Evolutionary conservation across 92 coral and sea anemone species (phyloP), one percentile per base, ranked within the genome.

Genomic region (Palythoa grandis): DNA sequence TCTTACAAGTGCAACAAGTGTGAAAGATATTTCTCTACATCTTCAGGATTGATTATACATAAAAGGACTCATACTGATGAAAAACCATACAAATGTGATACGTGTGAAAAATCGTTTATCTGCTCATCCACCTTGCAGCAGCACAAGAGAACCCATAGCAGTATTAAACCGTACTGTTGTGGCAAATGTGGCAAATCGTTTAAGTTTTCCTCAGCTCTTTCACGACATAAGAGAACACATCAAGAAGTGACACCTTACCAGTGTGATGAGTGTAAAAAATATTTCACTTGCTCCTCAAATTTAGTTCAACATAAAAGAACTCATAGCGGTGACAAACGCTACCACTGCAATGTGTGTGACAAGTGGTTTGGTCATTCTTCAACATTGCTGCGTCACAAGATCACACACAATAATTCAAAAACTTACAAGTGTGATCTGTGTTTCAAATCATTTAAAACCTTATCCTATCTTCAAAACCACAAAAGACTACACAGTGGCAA

Each of bases 331-430:
- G 70, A 63, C 16, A 63, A 63, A 20, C 70, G 20, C 24, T 63
- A 63, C 35, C 70, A 63, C 70, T 63, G 70, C 70, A 2, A 63
- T 4, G 11, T 63, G 20, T 63, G 70, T 63, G 70, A 63, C 70
- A 63, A 63, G n/a, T 63, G 70, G 70, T 63, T 63, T 63, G 70
- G 70, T 19, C 70, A 63, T 19, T 63, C 70, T 19, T 63, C 70
- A 63, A 63, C 70, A 63, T 63, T 63, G 29, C 24, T 11, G 17
- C 70, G 70, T 24, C 70, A 63, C 35, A 63, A 63, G 70, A 63
- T 8, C 25, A 63, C 25, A 19, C 70, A 63, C 70, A n/a, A 7
- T 5, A 19, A 6, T 16, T 19, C 29, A 19, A 63, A 6, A 63
- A 0, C 6, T 63, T 63, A 63, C 70, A 20, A 63, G 70, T 63